Evolutionary conservation across 2,888 invertebrate genomes (phyloP).

Genomic region (Octodonta nipae): DNA sequence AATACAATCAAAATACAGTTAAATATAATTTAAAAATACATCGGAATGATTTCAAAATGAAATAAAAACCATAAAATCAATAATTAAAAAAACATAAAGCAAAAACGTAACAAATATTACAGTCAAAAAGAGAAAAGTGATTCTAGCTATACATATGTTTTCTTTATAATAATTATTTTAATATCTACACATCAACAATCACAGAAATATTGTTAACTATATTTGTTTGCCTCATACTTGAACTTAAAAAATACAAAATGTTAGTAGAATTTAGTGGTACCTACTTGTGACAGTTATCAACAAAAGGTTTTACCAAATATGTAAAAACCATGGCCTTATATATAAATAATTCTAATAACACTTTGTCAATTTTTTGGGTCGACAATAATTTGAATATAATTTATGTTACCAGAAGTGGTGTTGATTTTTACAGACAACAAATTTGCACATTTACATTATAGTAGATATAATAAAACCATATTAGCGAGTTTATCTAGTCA

Average conservation of each 20-base stretch:
- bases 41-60: neutral
- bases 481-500: slow-evolving; percentile 14
- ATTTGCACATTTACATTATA: neutral
- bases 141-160: neutral
- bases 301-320: too few species aligned
- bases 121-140: slow-evolving; percentile 7
- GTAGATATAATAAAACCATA: slow-evolving; percentile 10
- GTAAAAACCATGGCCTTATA: too few species aligned
- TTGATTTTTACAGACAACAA: slow-evolving; percentile 7
- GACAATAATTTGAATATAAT: too few species aligned
- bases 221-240: too few species aligned
- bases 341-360: too few species aligned
- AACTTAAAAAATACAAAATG: too few species aligned
- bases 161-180: slow-evolving; percentile 5
- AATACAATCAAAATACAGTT: slow-evolving; percentile 34
- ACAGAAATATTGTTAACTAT: slow-evolving; percentile 27
- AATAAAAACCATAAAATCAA: slow-evolving; percentile 3
- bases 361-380: too few species aligned
- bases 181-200: slow-evolving; percentile 31
- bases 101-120: slow-evolving; percentile 20
- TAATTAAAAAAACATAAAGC: slow-evolving; percentile 27
- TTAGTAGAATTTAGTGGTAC: too few species aligned
- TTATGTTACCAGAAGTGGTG: slow-evolving; percentile 8
- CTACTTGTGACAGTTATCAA: too few species aligned
- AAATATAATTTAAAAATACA: slow-evolving; percentile 32